Base-by-base conservation (phyloP, 2,797 vertebrate species). In the Chrysocyon brachyurus region DNA sequence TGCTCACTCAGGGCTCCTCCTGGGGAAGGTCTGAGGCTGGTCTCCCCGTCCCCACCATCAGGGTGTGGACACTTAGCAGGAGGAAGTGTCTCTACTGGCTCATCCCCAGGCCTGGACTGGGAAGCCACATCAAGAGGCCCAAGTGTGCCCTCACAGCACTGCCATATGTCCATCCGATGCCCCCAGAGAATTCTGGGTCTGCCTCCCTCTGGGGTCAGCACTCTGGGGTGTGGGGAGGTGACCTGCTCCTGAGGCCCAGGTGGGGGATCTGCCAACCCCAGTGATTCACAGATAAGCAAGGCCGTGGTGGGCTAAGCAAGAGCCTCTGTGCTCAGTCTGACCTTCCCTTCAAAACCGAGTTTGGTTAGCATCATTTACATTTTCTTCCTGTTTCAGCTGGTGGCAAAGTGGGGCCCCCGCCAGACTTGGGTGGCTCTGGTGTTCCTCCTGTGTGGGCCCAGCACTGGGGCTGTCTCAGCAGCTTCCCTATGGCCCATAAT, bases 401-500 rank as follows among this genome's bases (percentile, higher is more conserved):
- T 5, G 54, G 87, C 12, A 77, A 31, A 33, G 89, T 46, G 46
- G 75, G n/a, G 70, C 90, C 89, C 40, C 87, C 78, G 28, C 89
- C 52, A 89, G 90, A 59, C 28, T 86, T 21, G 88, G 92, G 84
- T 59, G 24, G 96, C 28, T 75, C 90, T 73, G 19, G 88, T 22
- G 36, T 64, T 86, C 77, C 87, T 94, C 79, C 90, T 54, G 66
- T 21, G 28, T 12, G 70, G 7, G 3, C 75, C 1, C 16, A 10
- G 14, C 2, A 31, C 84, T 89, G 88, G 92, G 93, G 87, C 90
- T 96, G 97, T 92, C 98, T 94, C 61, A 11, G 94, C 97, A 82
- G 93, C 96, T 82, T 96, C 97, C 93, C 93, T 21, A 24, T 97
- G 59, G 92, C 96, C 94, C 52, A 56, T 98, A 98, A 98, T 96